Evolutionary conservation across 2,888 invertebrate genomes (phyloP).

Genomic region (Alsophila aescularia): DNA sequence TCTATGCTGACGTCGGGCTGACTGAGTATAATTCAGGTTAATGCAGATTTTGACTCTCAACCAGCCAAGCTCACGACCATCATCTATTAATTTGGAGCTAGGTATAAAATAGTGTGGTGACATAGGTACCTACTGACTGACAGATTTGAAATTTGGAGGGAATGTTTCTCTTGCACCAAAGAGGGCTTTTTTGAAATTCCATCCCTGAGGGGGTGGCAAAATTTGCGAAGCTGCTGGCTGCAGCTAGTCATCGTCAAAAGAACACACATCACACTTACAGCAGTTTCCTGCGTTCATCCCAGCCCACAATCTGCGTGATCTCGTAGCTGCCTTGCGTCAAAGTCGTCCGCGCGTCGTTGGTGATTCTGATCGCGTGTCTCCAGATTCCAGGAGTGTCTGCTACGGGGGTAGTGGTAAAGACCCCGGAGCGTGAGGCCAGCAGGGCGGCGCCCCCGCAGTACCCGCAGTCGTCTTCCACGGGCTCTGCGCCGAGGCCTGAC

Average conservation of each 20-base stretch:
- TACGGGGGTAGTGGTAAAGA: constrained; percentile 81
- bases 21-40: no score
- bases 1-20: no score
- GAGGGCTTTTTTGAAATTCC: no score
- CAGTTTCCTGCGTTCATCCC: constrained; percentile 89
- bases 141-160: no score
- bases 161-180: no score
- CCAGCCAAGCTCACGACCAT: no score
- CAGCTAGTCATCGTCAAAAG: not conserved
- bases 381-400: constrained; percentile 73
- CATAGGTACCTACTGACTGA: no score
- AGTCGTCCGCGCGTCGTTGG: constrained; percentile 58
- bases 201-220: no score
- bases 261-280: constrained; percentile 82
- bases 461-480: constrained; percentile 70
- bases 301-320: constrained; percentile 89
- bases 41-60: no score
- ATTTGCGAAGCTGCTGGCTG: no score
- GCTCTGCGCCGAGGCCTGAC: constrained; percentile 78
- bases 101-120: no score
- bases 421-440: constrained; percentile 61
- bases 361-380: constrained; percentile 66
- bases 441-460: constrained; percentile 77
- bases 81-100: no score
- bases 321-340: constrained; percentile 91